A percentile compares a stretch with the other conserved stretches of the same genome.
Conservation (phyloP, 1,140 invertebrate species). For the Plodia interpunctella region DNA sequence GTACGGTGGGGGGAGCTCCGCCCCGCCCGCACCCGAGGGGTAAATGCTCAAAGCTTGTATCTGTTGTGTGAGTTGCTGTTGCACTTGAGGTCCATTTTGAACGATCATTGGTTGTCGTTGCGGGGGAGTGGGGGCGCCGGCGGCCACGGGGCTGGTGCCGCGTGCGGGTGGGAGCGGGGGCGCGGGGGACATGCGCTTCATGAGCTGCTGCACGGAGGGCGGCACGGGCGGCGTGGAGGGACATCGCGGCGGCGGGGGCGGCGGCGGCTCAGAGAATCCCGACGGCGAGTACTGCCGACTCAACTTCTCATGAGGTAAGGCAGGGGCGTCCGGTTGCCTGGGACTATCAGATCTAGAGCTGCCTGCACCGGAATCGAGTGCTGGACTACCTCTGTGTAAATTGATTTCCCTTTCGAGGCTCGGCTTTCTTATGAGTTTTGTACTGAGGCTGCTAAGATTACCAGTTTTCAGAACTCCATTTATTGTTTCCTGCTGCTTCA, state of each 20-base stretch:
- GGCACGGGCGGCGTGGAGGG: constrained; percentile 86
- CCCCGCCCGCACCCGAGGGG: constrained; percentile 80
- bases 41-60: constrained; percentile 91
- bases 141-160: constrained; percentile 87
- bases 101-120: constrained; percentile 86
- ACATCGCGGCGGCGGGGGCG: constrained; percentile 82
- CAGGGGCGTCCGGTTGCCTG: constrained; percentile 78
- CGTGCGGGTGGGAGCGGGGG: constrained; percentile 79
- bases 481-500: constrained; percentile 81
- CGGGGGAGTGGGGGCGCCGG: constrained; percentile 59
- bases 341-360: constrained; percentile 94
- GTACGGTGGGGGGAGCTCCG: constrained; percentile 87
- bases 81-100: constrained; percentile 88
- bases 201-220: constrained; percentile 88
- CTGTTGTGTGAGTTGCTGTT: constrained; percentile 91
- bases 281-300: constrained; percentile 83
- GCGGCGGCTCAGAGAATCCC: constrained; percentile 83
- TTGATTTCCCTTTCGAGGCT: constrained; percentile 89
- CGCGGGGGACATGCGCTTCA: constrained; percentile 91
- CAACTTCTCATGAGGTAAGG: constrained; percentile 72
- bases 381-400: constrained; percentile 88
- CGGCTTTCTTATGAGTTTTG: constrained; percentile 90
- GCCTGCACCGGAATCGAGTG: constrained; percentile 90
- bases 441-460: constrained; percentile 78
- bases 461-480: constrained; percentile 78